Conservation (phyloP, 2,113 vertebrate species). For the Parus major region DNA sequence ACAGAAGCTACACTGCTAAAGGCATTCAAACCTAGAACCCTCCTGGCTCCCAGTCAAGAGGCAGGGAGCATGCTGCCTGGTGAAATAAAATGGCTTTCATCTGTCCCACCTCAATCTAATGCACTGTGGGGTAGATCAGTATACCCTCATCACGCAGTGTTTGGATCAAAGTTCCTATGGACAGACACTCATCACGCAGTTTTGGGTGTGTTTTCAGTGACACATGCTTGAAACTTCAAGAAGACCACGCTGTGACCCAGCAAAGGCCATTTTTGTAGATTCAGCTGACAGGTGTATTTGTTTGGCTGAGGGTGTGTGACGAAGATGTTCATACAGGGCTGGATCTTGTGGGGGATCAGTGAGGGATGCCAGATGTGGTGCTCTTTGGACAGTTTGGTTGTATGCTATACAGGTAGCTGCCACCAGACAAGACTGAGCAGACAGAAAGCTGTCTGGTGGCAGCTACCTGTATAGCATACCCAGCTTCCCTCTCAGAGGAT, state of each 20-base stretch:
- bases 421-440: neutral
- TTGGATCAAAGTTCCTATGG: neutral
- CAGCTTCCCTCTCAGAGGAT: rapidly evolving
- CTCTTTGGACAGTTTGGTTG: too few species aligned
- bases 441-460: neutral
- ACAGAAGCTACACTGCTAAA: neutral
- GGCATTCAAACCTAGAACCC: neutral
- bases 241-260: neutral
- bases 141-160: rapidly evolving
- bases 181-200: neutral
- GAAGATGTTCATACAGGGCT: neutral
- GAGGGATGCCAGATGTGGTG: neutral
- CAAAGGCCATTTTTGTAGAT: rapidly evolving
- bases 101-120: neutral
- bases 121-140: neutral
- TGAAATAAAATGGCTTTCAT: neutral
- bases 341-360: neutral
- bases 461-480: neutral
- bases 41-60: neutral
- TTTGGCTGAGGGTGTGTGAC: neutral
- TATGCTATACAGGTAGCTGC: too few species aligned
- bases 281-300: neutral
- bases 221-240: neutral
- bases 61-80: neutral
- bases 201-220: neutral